These are phyloP conservation scores for Aricia artaxerxes DNA, from an alignment of 2,888 invertebrate genomes.

Conservation along the genomic window DNA sequence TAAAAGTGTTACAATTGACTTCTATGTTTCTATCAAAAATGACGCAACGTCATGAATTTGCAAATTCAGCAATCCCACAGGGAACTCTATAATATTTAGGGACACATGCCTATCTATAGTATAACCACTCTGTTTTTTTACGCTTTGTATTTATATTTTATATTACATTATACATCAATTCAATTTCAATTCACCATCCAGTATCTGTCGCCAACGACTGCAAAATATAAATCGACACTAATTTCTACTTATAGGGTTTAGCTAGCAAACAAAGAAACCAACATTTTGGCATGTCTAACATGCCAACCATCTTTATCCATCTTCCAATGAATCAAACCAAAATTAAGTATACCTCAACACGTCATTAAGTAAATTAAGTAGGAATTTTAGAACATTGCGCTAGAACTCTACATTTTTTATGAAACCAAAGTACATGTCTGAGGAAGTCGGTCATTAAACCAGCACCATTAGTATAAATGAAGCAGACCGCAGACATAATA, in stretches of 20 bases:
- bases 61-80: no score
- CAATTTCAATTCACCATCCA: neutral
- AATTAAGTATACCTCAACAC: neutral
- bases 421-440: neutral
- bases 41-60: no score
- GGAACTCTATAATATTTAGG: no score
- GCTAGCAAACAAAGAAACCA: no score
- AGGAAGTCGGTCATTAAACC: conserved; percentile 3
- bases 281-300: no score
- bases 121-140: no score
- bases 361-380: neutral
- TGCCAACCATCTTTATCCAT: no score
- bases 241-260: neutral
- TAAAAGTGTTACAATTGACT: no score
- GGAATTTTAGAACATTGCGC: neutral
- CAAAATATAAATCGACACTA: neutral
- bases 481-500: neutral
- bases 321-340: no score
- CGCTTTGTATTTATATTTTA: no score
- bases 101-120: no score
- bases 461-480: neutral
- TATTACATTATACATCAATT: neutral
- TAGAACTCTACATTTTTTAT: neutral
- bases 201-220: neutral
- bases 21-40: no score